These are phyloP conservation scores for Cromileptes altivelis DNA, from an alignment of 2,113 vertebrate species.

Conservation along the genomic window DNA sequence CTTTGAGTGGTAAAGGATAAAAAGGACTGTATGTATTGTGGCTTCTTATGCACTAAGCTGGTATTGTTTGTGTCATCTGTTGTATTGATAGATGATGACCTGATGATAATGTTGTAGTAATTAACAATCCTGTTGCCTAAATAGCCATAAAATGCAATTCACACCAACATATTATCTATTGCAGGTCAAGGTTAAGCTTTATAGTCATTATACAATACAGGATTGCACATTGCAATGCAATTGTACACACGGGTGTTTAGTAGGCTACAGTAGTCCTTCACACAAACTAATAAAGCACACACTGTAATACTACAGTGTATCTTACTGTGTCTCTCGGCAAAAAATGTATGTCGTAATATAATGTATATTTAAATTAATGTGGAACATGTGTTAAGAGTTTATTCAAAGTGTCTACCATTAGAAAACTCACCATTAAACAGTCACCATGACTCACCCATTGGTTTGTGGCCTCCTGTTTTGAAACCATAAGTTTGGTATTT, in stretches of 20 bases:
- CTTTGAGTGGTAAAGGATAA: neutral
- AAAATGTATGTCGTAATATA: neutral
- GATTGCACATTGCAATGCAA: slow-evolving; percentile 16
- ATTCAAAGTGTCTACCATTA: neutral
- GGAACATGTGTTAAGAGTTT: neutral
- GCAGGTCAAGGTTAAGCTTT: neutral
- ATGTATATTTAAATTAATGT: neutral
- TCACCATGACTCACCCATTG: no score
- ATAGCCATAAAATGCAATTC: neutral
- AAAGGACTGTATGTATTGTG: neutral
- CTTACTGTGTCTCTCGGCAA: neutral
- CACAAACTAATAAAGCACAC: neutral
- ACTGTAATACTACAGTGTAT: no score
- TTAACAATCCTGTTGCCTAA: neutral
- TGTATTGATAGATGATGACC: neutral
- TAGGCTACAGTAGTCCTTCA: no score
- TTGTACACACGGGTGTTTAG: neutral
- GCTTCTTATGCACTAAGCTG: neutral
- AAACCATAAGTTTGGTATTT: no score
- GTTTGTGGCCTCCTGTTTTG: no score
- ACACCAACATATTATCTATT: neutral
- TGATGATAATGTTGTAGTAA: neutral
- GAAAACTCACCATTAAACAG: neutral
- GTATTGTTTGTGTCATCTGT: neutral
- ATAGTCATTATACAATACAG: slow-evolving; percentile 2